phyloP scores from a whole-genome alignment of 1,140 invertebrate genomes.

The Mylabris phalerata region DNA sequence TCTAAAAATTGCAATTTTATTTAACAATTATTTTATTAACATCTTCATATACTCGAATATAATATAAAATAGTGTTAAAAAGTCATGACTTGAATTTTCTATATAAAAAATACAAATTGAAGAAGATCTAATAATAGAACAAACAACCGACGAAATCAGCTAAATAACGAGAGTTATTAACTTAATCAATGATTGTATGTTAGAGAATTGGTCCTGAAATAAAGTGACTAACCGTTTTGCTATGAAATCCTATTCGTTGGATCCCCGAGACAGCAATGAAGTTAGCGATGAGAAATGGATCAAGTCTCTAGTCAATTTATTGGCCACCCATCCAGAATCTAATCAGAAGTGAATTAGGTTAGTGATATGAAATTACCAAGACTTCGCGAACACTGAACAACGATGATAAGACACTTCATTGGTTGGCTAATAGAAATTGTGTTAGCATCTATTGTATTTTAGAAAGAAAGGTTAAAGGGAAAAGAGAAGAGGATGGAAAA shows the following conservation, averaged over 20 bases:
- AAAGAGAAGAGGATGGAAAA: not conserved
- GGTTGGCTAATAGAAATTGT: conserved; percentile 27
- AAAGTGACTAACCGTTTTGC: conserved; percentile 20
- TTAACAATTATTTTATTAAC: too few relatives aligned
- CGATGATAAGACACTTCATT: conserved; percentile 36
- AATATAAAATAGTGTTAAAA: too few relatives aligned
- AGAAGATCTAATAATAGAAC: too few relatives aligned
- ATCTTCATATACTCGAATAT: too few relatives aligned
- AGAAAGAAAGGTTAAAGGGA: conserved; percentile 4
- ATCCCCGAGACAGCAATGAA: conserved; percentile 32
- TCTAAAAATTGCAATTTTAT: too few relatives aligned
- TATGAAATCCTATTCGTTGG: conserved; percentile 26
- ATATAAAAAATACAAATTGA: too few relatives aligned
- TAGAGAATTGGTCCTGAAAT: conserved; percentile 14
- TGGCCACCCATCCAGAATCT: conserved; percentile 40
- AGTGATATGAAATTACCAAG: conserved; percentile 15
- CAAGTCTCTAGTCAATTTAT: conserved; percentile 39
- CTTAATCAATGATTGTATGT: too few relatives aligned
- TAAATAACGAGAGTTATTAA: too few relatives aligned
- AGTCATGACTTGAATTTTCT: too few relatives aligned
- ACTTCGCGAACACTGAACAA: conserved; percentile 28
- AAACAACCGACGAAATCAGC: too few relatives aligned
- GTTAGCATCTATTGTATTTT: conserved; percentile 25
- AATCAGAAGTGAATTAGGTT: conserved; percentile 39
- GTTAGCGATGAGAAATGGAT: conserved; percentile 38